These are phyloP conservation scores for Diaprepes abbreviatus DNA, from an alignment of 2,888 invertebrate species.

Conservation along the genomic window DNA sequence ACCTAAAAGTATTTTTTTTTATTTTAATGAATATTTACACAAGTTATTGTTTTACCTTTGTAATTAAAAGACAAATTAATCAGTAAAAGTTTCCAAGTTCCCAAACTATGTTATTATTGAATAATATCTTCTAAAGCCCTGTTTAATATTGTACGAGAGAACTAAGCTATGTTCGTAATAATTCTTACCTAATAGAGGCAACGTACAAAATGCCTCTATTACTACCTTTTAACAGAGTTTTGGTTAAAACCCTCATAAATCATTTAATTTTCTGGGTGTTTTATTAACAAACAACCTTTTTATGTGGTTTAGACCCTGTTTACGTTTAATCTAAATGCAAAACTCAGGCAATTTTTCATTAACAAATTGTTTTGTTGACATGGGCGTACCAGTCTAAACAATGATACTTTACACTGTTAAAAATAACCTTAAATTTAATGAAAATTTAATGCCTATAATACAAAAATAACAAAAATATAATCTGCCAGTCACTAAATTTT, in stretches of 20 bases:
- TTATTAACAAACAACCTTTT: background rate
- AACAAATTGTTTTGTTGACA: background rate
- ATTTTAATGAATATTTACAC: no score
- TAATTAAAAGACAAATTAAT: no score
- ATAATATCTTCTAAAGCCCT: background rate
- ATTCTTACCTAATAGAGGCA: background rate
- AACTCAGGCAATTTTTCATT: background rate
- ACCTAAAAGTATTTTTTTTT: no score
- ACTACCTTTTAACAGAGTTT: background rate
- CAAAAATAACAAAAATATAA: no score
- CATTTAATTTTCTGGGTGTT: background rate
- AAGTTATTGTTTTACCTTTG: no score
- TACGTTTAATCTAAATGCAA: background rate
- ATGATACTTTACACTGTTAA: no score
- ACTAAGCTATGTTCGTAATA: background rate
- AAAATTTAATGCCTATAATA: no score
- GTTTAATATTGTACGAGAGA: background rate
- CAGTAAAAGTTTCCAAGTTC: no score
- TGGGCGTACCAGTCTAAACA: no score
- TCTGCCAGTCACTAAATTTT: no score
- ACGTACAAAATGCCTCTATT: slow-evolving; percentile 1
- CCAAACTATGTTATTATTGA: no score
- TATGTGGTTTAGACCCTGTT: background rate
- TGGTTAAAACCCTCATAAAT: background rate
- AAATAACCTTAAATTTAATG: no score